Evolutionary conservation across 2,797 vertebrate genomes (phyloP), one percentile per base, ranked within the genome.

Genomic region (Ctenochaetus hawaiiensis): DNA sequence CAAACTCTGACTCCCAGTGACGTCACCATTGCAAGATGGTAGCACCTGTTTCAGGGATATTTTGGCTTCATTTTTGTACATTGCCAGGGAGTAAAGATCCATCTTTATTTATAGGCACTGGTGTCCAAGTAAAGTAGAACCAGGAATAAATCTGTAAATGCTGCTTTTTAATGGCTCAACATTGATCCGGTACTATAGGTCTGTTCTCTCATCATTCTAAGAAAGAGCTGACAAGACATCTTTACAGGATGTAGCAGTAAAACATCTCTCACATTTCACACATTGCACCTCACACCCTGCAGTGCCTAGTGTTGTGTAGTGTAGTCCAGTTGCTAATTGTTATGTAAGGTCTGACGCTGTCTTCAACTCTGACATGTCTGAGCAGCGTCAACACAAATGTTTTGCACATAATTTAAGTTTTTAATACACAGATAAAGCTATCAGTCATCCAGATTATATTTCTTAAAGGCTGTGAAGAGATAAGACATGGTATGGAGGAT

Each of bases 161-260:
- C 30, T 34, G 30, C 30, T 34, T 34, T 34, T 34, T 34, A 34
- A 34, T 34, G 30, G 30, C 30, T 34, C 5, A 34, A 34, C 30
- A 34, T 34, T 34, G 30, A 7, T 34, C 30, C 30, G 6, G 30
- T 34, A 34, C 30, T 34, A 34, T 34, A 34, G 30, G 30, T 9
- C 52, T 58, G 44, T 18, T 74, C 34, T 54, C 13, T 23, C 14
- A 26, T n/a, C 23, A 6, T 61, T 48, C 22, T 11, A 45, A 37
- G 16, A 67, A 54, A 17, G 66, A 61, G n/a, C 53, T 44, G 44
- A 73, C 22, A 67, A 47, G 2, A 51, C n/a, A n/a, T 58, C 2
- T 44, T 68, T 20, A 34, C 8, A 0, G 23, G 11, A 54, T 47
- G 17, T 70, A 3, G 6, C 39, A 22, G 34, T 52, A 57, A 49